A percentile compares a stretch with the other conserved stretches of the same genome.
Conservation (phyloP, 92 coral and sea anemone genomes). For the Porites rus region DNA sequence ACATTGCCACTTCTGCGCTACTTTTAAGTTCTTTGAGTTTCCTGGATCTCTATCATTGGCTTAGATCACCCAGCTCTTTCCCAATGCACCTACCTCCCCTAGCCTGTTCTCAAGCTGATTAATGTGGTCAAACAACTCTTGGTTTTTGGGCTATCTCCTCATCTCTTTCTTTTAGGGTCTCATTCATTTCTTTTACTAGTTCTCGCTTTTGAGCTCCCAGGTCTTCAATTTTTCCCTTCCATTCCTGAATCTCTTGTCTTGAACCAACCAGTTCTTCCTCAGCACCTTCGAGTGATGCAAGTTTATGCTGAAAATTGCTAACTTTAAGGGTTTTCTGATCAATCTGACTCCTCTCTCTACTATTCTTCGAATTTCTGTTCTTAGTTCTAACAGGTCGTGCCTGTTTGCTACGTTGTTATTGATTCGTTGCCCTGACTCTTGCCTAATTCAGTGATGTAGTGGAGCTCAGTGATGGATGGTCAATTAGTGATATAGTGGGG, state of each 20-base stretch:
- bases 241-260: constrained; percentile 11
- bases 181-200: neutral
- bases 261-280: neutral
- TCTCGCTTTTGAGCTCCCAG: neutral
- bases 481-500: no score
- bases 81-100: constrained; percentile 4
- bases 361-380: neutral
- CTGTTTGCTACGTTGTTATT: neutral
- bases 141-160: neutral
- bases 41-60: constrained; percentile 9
- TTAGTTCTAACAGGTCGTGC: neutral
- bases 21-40: constrained; percentile 29
- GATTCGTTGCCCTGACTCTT: neutral
- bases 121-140: neutral
- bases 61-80: constrained; percentile 6
- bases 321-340: neutral
- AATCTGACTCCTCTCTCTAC: neutral
- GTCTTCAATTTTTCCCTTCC: constrained; percentile 4
- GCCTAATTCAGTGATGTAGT: neutral
- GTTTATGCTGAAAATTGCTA: neutral
- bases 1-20: constrained; percentile 38
- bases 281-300: constrained; percentile 3
- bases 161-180: neutral
- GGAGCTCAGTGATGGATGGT: neutral
- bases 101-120: neutral